A percentile compares a stretch with the other conserved stretches of the same genome.
Evolutionary conservation across 2,113 vertebrate genomes (phyloP).

Genomic region (Mesembrinibis cayennensis): DNA sequence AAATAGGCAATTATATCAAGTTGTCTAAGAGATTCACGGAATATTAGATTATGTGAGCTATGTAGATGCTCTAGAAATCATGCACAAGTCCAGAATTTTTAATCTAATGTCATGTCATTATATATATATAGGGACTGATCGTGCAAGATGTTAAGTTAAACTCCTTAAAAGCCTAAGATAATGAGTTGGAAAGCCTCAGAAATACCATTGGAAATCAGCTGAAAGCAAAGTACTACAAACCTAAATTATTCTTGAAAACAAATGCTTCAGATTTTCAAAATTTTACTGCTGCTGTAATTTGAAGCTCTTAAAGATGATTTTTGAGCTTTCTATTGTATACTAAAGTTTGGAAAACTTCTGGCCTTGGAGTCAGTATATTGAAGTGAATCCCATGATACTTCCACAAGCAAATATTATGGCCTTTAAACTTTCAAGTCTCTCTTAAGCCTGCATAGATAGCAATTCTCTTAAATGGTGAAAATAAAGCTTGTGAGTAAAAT

Average conservation of each 20-base stretch:
- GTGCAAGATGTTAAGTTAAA: not conserved
- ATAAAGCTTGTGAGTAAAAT: not conserved
- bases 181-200: not conserved
- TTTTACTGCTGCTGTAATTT: not conserved
- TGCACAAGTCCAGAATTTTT: not conserved
- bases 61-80: not conserved
- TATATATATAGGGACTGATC: not conserved
- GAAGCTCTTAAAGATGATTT: not conserved
- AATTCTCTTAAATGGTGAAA: not conserved
- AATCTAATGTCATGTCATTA: not conserved
- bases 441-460: not conserved
- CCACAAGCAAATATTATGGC: not conserved
- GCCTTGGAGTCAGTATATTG: not conserved
- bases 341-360: not conserved
- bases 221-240: not conserved
- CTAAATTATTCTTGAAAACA: not conserved
- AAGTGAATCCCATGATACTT: not conserved
- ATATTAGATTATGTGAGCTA: not conserved
- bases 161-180: not conserved
- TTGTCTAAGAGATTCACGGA: not conserved
- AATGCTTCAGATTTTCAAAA: not conserved
- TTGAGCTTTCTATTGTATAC: not conserved
- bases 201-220: not conserved
- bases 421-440: not conserved
- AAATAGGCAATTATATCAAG: not conserved